These are phyloP conservation scores for Axinella damicornis DNA, from an alignment of 37 sponge, comb jelly and placozoan species.

Conservation along the genomic window DNA sequence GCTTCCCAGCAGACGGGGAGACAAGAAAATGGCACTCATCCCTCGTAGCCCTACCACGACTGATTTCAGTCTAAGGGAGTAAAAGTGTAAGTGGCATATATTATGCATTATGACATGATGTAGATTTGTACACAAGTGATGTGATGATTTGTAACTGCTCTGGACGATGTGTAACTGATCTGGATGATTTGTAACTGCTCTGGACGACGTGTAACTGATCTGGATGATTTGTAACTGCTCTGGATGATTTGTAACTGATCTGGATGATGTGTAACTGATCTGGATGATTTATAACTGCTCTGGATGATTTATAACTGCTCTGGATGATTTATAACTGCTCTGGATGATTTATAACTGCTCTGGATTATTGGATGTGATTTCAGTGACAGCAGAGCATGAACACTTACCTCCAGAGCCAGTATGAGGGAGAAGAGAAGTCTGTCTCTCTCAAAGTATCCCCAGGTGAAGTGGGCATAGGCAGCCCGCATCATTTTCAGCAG, in stretches of 20 bases:
- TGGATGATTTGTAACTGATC: too few relatives aligned
- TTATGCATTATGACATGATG: background rate
- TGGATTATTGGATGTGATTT: background rate
- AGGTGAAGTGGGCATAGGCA: constrained; percentile 52
- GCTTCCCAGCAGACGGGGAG: constrained; percentile 57
- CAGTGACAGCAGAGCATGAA: background rate
- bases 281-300: too few relatives aligned
- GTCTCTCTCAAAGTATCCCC: constrained; percentile 73
- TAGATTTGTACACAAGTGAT: background rate
- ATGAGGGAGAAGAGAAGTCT: constrained; percentile 62
- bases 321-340: too few relatives aligned
- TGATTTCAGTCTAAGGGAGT: constrained; percentile 70
- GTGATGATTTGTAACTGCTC: too few relatives aligned
- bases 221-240: too few relatives aligned
- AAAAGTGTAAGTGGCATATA: background rate
- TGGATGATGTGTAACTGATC: too few relatives aligned
- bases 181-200: too few relatives aligned
- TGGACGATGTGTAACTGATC: too few relatives aligned
- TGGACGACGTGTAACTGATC: too few relatives aligned
- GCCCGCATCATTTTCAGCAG: constrained; percentile 39
- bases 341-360: too few relatives aligned
- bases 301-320: too few relatives aligned
- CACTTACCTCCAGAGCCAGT: constrained; percentile 68
- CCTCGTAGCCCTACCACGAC: constrained; percentile 44
- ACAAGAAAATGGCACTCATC: constrained; percentile 79